Conservation (phyloP, 2,113 vertebrate species). For the Corythaixoides concolor region DNA sequence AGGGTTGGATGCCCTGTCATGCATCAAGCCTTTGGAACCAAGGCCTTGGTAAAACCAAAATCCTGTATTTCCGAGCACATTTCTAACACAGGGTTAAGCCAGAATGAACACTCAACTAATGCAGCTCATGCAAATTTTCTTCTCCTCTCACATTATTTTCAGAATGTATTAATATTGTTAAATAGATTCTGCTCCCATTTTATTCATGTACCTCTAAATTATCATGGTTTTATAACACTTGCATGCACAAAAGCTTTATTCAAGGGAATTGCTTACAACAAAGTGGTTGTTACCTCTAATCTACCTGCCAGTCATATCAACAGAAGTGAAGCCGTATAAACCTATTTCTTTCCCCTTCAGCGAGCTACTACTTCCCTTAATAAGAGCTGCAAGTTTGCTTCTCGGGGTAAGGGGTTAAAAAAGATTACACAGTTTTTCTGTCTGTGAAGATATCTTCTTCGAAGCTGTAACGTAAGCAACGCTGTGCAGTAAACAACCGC, state of each 20-base stretch:
- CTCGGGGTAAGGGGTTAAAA: background rate
- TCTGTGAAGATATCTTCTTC: background rate
- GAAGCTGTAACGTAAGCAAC: background rate
- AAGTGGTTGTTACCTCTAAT: slow-evolving; percentile 44
- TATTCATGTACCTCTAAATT: background rate
- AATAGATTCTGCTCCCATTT: background rate
- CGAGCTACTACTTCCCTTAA: background rate
- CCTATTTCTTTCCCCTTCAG: background rate
- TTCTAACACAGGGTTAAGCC: background rate
- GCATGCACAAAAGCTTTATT: slow-evolving; percentile 23
- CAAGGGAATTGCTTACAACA: slow-evolving; percentile 28
- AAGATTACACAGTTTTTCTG: background rate
- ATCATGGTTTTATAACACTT: slow-evolving; percentile 17
- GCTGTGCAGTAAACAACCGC: background rate
- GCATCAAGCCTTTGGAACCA: background rate
- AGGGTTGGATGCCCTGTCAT: background rate
- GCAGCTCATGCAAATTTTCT: background rate
- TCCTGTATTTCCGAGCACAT: background rate
- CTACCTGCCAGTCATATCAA: slow-evolving; percentile 13
- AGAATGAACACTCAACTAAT: background rate
- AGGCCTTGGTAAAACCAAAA: background rate
- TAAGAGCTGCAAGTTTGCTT: background rate
- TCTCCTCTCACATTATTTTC: background rate
- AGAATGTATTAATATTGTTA: background rate
- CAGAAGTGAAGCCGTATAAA: background rate